A percentile compares a stretch with the other conserved stretches of the same genome.
Evolutionary conservation across 2,113 vertebrate genomes (phyloP).

Genomic region (Lophochroa leadbeateri): DNA sequence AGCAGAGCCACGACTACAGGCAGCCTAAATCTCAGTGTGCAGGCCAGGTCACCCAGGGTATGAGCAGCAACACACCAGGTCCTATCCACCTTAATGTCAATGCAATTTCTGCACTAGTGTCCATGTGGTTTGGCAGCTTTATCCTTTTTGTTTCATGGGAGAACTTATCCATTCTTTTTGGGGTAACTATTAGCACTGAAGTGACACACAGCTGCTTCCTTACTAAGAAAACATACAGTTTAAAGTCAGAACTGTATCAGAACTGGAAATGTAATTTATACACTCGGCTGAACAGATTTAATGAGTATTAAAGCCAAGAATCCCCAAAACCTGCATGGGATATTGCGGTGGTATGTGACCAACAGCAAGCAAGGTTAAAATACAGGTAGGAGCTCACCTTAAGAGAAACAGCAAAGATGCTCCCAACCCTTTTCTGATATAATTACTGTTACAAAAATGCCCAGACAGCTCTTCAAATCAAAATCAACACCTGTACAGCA

Average conservation of each 20-base stretch:
- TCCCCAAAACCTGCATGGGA: neutral
- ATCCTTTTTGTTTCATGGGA: neutral
- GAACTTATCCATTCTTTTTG: rapidly evolving
- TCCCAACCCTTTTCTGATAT: neutral
- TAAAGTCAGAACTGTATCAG: neutral
- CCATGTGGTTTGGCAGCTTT: neutral
- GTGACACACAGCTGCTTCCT: neutral
- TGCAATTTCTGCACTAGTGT: neutral
- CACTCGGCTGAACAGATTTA: neutral
- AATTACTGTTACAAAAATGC: neutral
- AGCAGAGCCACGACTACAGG: neutral
- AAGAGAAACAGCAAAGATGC: neutral
- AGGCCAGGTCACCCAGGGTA: neutral
- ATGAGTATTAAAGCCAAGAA: neutral
- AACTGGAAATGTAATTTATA: neutral
- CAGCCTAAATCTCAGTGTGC: neutral
- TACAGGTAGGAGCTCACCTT: neutral
- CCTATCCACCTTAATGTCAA: neutral
- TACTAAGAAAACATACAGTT: neutral
- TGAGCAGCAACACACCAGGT: neutral
- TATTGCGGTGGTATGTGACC: neutral
- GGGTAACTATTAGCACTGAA: neutral
- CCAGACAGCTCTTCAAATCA: neutral
- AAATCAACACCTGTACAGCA: neutral
- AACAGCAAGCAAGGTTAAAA: neutral